Evolutionary conservation across 64 coral and sea anemone genomes (phyloP).

Genomic region (Anthopleura sola): DNA sequence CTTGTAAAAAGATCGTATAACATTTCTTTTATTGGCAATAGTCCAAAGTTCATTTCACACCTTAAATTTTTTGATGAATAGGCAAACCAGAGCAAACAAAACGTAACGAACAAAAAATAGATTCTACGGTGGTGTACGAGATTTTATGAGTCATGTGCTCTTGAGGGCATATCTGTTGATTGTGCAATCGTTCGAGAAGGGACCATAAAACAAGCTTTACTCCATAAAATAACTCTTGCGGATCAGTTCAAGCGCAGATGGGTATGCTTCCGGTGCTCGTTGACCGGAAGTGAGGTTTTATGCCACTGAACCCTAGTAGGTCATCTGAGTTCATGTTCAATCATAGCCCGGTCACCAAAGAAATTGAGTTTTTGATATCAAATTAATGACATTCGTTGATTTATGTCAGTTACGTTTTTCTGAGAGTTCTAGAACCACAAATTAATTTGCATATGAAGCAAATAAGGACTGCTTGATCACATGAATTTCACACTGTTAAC

Average conservation of each 20-base stretch:
- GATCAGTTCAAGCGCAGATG: neutral
- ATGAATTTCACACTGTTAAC: slow-evolving; percentile 14
- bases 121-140: neutral
- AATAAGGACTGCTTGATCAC: slow-evolving; percentile 12
- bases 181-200: neutral
- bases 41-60: slow-evolving; percentile 24
- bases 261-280: neutral
- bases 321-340: slow-evolving; percentile 3
- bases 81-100: neutral
- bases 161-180: neutral
- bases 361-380: neutral
- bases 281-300: neutral
- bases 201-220: neutral
- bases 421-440: neutral
- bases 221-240: neutral
- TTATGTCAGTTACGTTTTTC: neutral
- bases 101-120: slow-evolving; percentile 16
- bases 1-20: neutral
- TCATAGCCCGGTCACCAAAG: neutral
- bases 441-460: neutral
- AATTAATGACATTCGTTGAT: neutral
- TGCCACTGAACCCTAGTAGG: neutral
- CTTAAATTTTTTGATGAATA: neutral
- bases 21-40: neutral
- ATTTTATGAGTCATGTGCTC: neutral